Evolutionary conservation across 1,140 invertebrate species (phyloP).

Genomic region (Belonocnema kinseyi): DNA sequence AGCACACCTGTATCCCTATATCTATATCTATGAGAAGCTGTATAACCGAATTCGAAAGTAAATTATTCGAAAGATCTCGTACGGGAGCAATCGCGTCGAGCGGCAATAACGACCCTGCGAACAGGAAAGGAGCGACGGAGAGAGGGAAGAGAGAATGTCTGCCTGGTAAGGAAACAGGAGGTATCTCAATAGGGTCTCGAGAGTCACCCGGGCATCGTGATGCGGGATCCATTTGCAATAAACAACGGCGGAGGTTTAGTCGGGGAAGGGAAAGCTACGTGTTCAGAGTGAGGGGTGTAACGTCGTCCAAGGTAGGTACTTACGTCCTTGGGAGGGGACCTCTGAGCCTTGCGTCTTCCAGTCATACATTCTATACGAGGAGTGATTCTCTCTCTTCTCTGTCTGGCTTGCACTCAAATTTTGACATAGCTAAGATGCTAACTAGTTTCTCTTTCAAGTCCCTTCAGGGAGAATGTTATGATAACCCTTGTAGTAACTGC

Average conservation of each 20-base stretch:
- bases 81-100: conserved; percentile 62
- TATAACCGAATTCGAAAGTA: conserved; percentile 47
- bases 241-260: conserved; percentile 73
- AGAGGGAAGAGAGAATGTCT: conserved; percentile 29
- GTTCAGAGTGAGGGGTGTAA: conserved; percentile 38
- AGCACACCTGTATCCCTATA: conserved; percentile 41
- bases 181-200: conserved; percentile 67
- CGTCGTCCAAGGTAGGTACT: conserved; percentile 68
- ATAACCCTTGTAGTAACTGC: not conserved
- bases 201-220: conserved; percentile 66
- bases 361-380: conserved; percentile 75
- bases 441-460: not conserved
- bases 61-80: conserved; percentile 68
- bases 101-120: conserved; percentile 64
- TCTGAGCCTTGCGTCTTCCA: conserved; percentile 65
- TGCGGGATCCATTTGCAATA: conserved; percentile 76
- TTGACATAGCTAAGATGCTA: not conserved
- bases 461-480: too few relatives aligned
- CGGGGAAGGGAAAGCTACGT: conserved; percentile 34
- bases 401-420: conserved; percentile 36
- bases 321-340: conserved; percentile 68
- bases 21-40: conserved; percentile 48
- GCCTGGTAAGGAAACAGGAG: conserved; percentile 65
- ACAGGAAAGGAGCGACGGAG: conserved; percentile 25
- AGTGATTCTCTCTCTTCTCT: conserved; percentile 58